phyloP scores from a whole-genome alignment of 1,140 invertebrate genomes.

The Melanaphis sacchari region DNA sequence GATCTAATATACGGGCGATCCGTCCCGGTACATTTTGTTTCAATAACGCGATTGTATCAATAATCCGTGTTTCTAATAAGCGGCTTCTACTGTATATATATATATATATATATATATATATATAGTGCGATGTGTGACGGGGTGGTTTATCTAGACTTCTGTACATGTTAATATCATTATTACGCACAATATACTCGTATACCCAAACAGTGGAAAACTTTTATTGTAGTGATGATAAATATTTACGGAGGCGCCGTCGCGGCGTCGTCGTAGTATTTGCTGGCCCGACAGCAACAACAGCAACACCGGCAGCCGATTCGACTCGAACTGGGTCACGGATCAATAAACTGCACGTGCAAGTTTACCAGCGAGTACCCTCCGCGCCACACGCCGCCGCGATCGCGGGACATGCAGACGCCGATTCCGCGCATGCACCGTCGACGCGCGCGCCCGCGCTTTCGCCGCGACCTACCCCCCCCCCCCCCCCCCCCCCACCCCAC shows the following conservation, averaged over 20 bases:
- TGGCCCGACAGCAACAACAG: background rate
- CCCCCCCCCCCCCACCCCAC: background rate
- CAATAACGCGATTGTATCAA: constrained; percentile 15
- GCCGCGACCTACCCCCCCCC: too few species aligned
- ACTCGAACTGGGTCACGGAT: constrained; percentile 53
- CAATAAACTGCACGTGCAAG: constrained; percentile 57
- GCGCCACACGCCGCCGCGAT: background rate
- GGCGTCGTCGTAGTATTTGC: background rate
- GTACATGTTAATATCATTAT: background rate
- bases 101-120: background rate
- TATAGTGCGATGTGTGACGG: background rate
- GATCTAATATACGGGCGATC: background rate
- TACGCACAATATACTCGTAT: too few species aligned
- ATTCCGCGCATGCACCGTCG: background rate
- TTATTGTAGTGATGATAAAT: background rate
- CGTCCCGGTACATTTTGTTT: background rate
- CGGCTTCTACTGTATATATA: too few species aligned
- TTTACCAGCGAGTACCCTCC: background rate
- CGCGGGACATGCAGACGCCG: constrained; percentile 28
- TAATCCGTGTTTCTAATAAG: background rate
- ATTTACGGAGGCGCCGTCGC: constrained; percentile 30
- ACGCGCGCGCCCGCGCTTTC: background rate
- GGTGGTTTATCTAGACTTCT: background rate
- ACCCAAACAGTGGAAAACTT: background rate
- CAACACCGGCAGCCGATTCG: constrained; percentile 1